Evolutionary conservation across 2,888 invertebrate genomes (phyloP).

Genomic region (Therioaphis trifolii): DNA sequence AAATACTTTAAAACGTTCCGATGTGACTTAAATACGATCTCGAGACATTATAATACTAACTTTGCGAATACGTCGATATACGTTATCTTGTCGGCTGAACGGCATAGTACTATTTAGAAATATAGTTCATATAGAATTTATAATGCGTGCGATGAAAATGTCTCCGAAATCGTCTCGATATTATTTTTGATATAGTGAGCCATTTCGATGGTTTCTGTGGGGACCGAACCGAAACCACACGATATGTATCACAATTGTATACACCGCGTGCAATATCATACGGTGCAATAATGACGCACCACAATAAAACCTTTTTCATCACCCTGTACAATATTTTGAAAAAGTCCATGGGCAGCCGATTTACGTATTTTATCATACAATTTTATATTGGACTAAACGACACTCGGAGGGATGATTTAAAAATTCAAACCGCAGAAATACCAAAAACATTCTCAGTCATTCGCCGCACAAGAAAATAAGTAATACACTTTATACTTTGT

Average conservation of each 20-base stretch:
- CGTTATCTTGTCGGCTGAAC: too few relatives aligned
- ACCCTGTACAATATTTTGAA: conserved; percentile 13
- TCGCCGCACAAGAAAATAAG: conserved; percentile 1
- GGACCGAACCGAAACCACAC: not conserved
- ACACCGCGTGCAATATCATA: not conserved
- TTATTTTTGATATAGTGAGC: conserved; percentile 14
- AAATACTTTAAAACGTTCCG: too few relatives aligned
- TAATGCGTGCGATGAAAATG: not conserved
- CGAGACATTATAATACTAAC: too few relatives aligned
- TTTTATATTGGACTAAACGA: conserved; percentile 30
- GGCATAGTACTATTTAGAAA: too few relatives aligned
- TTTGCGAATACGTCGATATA: too few relatives aligned
- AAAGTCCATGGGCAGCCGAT: conserved; percentile 19
- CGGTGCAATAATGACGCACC: not conserved
- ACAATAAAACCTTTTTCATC: not conserved
- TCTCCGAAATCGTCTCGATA: conserved; percentile 8
- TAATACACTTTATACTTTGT: conserved; percentile 1
- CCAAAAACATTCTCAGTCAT: not conserved
- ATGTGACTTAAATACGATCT: too few relatives aligned
- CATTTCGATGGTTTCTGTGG: not conserved
- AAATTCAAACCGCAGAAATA: conserved; percentile 32
- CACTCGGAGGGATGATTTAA: conserved; percentile 21
- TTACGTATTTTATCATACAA: conserved; percentile 5
- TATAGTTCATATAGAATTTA: too few relatives aligned
- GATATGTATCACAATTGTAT: conserved; percentile 6